Evolutionary conservation across 2,888 invertebrate species (phyloP), one percentile per base, ranked within the genome.

Genomic region (Drosophila eohydei): DNA sequence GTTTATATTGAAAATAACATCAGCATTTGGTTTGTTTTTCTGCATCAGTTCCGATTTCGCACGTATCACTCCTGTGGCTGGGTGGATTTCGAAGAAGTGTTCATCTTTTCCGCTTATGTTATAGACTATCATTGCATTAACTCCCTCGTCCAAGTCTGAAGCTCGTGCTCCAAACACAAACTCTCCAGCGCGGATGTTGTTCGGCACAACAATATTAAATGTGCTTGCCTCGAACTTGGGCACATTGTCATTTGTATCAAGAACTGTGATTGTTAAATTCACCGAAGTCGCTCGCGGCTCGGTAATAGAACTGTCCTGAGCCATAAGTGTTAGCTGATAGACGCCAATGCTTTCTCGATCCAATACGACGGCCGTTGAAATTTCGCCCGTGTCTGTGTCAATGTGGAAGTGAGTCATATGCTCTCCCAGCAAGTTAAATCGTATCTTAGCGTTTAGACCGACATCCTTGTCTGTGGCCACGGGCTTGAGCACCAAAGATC

Each of bases 91-190:
- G 91, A 98, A 98, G 81, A 95, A 94, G 51, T 95, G 94, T n/a
- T 95, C 94, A 90, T 97, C 96, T 86, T 95, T 95, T 1, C 97
- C 97, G 71, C 95, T 95, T 7, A 98, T 93, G 59, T 94, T 95
- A 92, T 98, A 98, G 0, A 94, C 93, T 60, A 98, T 96, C 89
- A 95, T 95, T 61, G 97, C 96, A 92, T 98, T 98, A 0, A 94
- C 93, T 0, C 96, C 97, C 63, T 95, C 94, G 92, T 98, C 98
- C 69, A 94, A 94, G 92, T 98, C 98, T 7, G 94, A 94, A 0
- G 98, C 98, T 91, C 96, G 96, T 0, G 97, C 97, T 9, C 98
- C 98, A 91, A 97, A 97, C 30, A 98, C 97, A 93, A 98, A 98
- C 86, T 97, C 95, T 91, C 96, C 97, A 59, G 95, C 93, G 73